Percentiles rank a stretch among this genome's conserved stretches.
phyloP scores from a whole-genome alignment of 2,888 invertebrate species.

The Amphimallon solstitiale region DNA sequence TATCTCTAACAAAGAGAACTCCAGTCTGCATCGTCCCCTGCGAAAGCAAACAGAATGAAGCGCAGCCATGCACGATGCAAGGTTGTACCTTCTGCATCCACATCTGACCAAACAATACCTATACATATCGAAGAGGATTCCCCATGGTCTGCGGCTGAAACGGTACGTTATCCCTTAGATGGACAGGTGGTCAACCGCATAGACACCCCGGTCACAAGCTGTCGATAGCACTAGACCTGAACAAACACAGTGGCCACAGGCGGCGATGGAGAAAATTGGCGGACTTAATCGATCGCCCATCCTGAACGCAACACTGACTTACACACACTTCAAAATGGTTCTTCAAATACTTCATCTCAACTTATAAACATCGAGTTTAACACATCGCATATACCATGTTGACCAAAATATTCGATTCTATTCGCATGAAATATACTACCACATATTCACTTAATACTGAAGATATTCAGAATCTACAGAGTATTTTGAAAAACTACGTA shows the following conservation, averaged over 20 bases:
- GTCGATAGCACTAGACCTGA: slow-evolving; percentile 58
- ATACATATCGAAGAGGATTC: slow-evolving; percentile 38
- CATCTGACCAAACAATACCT: slow-evolving; percentile 45
- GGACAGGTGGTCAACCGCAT: slow-evolving; percentile 50
- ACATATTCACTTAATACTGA: too few relatives aligned
- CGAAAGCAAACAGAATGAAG: slow-evolving; percentile 55
- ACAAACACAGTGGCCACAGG: slow-evolving; percentile 56
- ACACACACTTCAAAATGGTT: slow-evolving; percentile 18
- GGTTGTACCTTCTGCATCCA: slow-evolving; percentile 39
- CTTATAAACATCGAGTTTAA: slow-evolving; percentile 15
- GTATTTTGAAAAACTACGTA: too few relatives aligned
- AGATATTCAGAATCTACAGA: too few relatives aligned
- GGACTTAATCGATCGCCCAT: slow-evolving; percentile 51
- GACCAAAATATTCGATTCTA: too few relatives aligned
- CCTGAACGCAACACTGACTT: slow-evolving; percentile 45
- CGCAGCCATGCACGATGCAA: slow-evolving; percentile 50
- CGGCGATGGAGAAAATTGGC: slow-evolving; percentile 56
- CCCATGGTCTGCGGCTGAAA: slow-evolving; percentile 14
- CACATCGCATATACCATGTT: too few relatives aligned
- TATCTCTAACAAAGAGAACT: too few relatives aligned
- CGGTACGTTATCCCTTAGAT: slow-evolving; percentile 39
- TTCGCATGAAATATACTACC: too few relatives aligned
- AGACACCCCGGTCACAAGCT: slow-evolving; percentile 51
- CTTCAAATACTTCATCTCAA: slow-evolving; percentile 16
- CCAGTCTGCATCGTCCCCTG: too few relatives aligned